These are phyloP conservation scores for Pseudomyrmex cubaensis DNA, from an alignment of 1,140 invertebrate species.

Conservation along the genomic window DNA sequence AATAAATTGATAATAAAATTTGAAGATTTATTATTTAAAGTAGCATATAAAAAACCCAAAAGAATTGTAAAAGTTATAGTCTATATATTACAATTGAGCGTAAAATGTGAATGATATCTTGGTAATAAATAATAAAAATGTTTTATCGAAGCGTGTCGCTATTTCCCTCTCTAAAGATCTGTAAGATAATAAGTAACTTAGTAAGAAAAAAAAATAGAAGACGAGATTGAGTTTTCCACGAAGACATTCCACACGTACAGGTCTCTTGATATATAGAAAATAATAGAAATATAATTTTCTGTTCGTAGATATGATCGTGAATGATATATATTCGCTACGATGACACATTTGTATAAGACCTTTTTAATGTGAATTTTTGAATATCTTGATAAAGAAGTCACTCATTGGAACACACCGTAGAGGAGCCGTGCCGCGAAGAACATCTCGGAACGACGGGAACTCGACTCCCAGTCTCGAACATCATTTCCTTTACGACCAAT, in stretches of 20 bases:
- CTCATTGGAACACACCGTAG: slow-evolving; percentile 18
- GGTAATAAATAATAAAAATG: background rate
- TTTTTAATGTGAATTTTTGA: slow-evolving; percentile 45
- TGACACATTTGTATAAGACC: background rate
- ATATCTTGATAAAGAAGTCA: slow-evolving; percentile 62
- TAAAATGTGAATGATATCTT: background rate
- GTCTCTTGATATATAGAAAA: too few species aligned
- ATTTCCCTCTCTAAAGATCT: too few species aligned
- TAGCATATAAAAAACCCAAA: too few species aligned
- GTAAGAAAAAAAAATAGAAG: too few species aligned
- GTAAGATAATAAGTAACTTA: too few species aligned
- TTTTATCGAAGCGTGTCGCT: too few species aligned
- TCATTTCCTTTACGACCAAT: slow-evolving; percentile 77
- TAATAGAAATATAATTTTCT: too few species aligned
- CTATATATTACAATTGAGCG: background rate
- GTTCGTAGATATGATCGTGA: background rate
- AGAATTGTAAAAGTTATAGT: background rate
- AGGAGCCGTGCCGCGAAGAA: slow-evolving; percentile 12
- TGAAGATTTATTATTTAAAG: too few species aligned
- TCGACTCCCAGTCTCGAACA: slow-evolving; percentile 59
- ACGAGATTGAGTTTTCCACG: too few species aligned
- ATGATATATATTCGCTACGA: slow-evolving; percentile 9
- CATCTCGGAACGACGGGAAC: slow-evolving; percentile 38
- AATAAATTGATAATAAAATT: background rate
- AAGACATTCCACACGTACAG: too few species aligned